phyloP scores from a whole-genome alignment of 2,113 vertebrate species.

The Neomonachus schauinslandi region DNA sequence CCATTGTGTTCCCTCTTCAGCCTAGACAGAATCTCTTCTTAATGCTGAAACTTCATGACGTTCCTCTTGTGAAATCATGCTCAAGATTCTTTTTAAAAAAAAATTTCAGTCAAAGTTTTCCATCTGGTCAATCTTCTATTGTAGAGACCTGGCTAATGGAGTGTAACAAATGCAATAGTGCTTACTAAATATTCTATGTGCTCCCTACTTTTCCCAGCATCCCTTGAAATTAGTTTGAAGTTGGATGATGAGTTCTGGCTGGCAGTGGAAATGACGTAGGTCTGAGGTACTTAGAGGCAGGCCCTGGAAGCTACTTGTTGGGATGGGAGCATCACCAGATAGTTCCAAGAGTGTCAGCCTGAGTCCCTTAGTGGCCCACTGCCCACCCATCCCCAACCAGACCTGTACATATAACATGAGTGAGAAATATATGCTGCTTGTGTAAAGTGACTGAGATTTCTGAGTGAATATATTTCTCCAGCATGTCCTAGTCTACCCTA shows the following conservation, averaged over 20 bases:
- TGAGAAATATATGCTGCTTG: not conserved
- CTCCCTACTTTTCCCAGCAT: not conserved
- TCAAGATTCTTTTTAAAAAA: slow-evolving; percentile 35
- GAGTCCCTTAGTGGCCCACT: not conserved
- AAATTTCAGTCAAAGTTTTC: slow-evolving; percentile 54
- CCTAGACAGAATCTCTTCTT: not conserved
- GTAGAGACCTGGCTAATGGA: slow-evolving; percentile 21
- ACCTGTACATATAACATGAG: not conserved
- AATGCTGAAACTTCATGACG: not conserved
- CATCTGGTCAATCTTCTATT: slow-evolving; percentile 54
- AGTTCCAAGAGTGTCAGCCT: not conserved
- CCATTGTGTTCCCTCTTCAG: not conserved
- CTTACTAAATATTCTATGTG: not conserved
- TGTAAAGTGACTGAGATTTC: not conserved
- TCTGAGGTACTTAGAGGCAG: not conserved
- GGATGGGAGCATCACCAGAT: not conserved
- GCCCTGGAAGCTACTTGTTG: not conserved
- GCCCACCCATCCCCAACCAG: not conserved
- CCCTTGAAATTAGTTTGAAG: not conserved
- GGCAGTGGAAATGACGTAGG: not conserved
- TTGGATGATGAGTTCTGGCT: not conserved
- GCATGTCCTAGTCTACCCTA: not conserved
- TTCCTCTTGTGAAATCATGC: not conserved
- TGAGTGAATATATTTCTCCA: not conserved
- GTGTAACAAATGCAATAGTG: slow-evolving; percentile 6